phyloP scores from a whole-genome alignment of 2,113 vertebrate genomes.

The Atlantisia rogersi region DNA sequence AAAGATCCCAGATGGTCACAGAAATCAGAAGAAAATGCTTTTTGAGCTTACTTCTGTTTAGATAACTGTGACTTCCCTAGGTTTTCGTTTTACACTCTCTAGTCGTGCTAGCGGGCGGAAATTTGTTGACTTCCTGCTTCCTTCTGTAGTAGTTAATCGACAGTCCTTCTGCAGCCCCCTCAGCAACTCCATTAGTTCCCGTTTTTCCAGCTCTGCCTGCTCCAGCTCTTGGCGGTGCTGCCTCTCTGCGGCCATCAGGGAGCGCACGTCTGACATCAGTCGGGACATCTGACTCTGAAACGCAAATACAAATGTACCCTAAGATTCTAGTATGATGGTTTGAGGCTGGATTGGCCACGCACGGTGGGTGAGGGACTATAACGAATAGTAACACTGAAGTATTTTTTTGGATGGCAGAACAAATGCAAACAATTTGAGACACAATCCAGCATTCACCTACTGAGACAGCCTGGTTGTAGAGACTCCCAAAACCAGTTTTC shows the following conservation, averaged over 20 bases:
- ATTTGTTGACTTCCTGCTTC: slow-evolving; percentile 65
- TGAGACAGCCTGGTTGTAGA: background rate
- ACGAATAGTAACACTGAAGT: background rate
- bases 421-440: background rate
- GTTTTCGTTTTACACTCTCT: slow-evolving; percentile 85
- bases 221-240: slow-evolving; percentile 85
- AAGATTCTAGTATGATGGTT: background rate
- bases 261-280: slow-evolving; percentile 84
- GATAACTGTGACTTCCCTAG: slow-evolving; percentile 84
- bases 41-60: slow-evolving; percentile 52
- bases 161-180: slow-evolving; percentile 78
- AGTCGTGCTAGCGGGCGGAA: slow-evolving; percentile 74
- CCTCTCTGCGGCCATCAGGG: slow-evolving; percentile 82
- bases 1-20: background rate
- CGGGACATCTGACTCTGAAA: slow-evolving; percentile 85
- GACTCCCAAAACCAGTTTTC: background rate
- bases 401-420: background rate
- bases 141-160: slow-evolving; percentile 16
- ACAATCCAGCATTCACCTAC: background rate
- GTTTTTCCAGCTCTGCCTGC: slow-evolving; percentile 85
- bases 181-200: slow-evolving; percentile 84
- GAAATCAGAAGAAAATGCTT: background rate
- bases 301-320: background rate
- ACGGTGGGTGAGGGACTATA: fast-evolving
- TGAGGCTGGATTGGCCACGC: background rate